Evolutionary conservation across 2,113 vertebrate genomes (phyloP).

Genomic region (Scomber colias): DNA sequence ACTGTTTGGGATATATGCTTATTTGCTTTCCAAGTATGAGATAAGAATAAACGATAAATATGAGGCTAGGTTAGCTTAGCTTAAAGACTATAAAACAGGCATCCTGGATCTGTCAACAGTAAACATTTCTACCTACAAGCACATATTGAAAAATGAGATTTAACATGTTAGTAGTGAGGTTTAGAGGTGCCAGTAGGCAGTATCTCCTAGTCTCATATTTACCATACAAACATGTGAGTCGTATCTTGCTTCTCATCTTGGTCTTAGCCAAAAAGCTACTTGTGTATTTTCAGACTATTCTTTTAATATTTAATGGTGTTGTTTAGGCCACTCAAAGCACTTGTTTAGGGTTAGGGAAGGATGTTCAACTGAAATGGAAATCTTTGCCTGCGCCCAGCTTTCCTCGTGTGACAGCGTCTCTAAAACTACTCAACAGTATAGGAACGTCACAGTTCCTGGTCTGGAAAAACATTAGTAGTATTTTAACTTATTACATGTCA

Average conservation of each 20-base stretch:
- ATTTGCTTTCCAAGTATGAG: not conserved
- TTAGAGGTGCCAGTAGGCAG: not conserved
- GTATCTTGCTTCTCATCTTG: not conserved
- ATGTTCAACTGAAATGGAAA: not conserved
- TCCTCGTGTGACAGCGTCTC: not conserved
- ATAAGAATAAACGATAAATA: not conserved
- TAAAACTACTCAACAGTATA: not conserved
- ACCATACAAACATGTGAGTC: not conserved
- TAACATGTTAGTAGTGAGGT: not conserved
- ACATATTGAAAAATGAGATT: too few species aligned
- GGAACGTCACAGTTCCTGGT: too few species aligned
- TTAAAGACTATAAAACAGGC: too few species aligned
- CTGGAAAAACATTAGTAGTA: too few species aligned
- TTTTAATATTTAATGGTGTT: not conserved
- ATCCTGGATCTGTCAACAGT: too few species aligned
- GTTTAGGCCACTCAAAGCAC: too few species aligned
- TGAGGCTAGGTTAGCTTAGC: not conserved
- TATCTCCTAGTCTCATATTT: not conserved
- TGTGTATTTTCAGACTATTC: not conserved
- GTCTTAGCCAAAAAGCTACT: not conserved
- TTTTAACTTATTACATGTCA: too few species aligned
- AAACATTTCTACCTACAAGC: too few species aligned
- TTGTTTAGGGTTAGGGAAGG: too few species aligned
- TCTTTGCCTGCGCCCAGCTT: not conserved
- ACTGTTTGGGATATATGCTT: too few species aligned